Evolutionary conservation across 2,113 vertebrate genomes (phyloP).

Genomic region (Regulus satrapa): DNA sequence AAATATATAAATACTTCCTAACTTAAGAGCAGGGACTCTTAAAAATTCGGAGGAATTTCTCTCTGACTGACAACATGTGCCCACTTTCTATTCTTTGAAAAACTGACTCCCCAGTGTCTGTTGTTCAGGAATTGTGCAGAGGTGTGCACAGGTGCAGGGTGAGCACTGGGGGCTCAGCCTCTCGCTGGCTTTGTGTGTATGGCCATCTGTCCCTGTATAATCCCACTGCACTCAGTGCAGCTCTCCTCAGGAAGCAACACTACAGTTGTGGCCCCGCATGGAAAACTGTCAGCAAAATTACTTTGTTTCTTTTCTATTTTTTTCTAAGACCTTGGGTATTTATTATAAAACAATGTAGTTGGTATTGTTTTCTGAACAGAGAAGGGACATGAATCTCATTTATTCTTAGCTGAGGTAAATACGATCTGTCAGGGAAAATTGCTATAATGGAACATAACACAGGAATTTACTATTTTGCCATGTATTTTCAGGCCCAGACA

Average conservation of each 20-base stretch:
- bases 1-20: too few species aligned
- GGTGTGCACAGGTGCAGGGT: too few species aligned
- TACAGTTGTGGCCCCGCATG: neutral
- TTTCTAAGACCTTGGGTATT: neutral
- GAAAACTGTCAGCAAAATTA: neutral
- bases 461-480: neutral
- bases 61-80: neutral
- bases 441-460: neutral
- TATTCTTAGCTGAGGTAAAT: neutral
- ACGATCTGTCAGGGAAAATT: neutral
- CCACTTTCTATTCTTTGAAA: neutral
- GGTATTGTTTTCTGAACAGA: neutral
- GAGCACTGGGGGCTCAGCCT: neutral
- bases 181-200: neutral
- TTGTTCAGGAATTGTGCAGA: rapidly evolving
- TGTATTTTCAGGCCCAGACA: neutral
- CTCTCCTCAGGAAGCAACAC: neutral
- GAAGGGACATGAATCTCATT: neutral
- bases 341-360: neutral
- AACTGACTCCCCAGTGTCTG: neutral
- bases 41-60: neutral
- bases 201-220: rapidly evolving
- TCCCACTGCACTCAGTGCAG: neutral
- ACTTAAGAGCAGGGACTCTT: neutral
- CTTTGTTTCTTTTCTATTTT: neutral